Evolutionary conservation across 35 echinoderm and acorn worm genomes (phyloP), one percentile per base, ranked within the genome.

Genomic region (Lytechinus pictus): DNA sequence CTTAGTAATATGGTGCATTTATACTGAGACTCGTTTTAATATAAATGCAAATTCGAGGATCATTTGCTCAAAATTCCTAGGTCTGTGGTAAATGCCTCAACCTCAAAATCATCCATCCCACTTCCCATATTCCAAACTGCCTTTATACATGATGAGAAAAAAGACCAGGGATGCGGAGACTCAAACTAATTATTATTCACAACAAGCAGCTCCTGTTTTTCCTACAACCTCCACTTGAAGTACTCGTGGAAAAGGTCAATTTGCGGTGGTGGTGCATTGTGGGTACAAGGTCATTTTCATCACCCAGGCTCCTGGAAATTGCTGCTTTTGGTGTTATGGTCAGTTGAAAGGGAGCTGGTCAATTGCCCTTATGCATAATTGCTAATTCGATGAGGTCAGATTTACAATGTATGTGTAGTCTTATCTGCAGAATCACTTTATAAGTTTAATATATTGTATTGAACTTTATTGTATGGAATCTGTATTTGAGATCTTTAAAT

Each of bases 171-270:
- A 79, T n/a, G n/a, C 66, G 5, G 66, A n/a, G 66, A 24, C 16
- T 5, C 6, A 79, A 79, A n/a, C 66, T 24, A 16, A 79, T 79
- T 24, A 79, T 16, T 79, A 79, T 79, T 16, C 66, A 79, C 0
- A 79, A 79, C 66, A 79, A 79, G 66, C 66, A n/a, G 19, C 66
- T 79, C 66, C 21, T 79, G 66, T 79, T 79, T 79, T 79, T 24
- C 61, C 19, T 79, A 79, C 16, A 14, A 79, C 19, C 66, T 24
- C 0, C 4, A 1, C 66, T 24, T 24, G 56, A 8, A 44, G 66
- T 79, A 79, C 66, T 79, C 21, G 16, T 79, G 88, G 52, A 54
- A 90, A 28, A 90, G 88, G 88, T 90, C 88, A 90, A 16, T 90
- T 90, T 54, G 88, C 10, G 10, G 52, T 28, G n/a, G 88, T 33